Conservation (phyloP, 2,888 invertebrate species). For the Limnephilus auricula region DNA sequence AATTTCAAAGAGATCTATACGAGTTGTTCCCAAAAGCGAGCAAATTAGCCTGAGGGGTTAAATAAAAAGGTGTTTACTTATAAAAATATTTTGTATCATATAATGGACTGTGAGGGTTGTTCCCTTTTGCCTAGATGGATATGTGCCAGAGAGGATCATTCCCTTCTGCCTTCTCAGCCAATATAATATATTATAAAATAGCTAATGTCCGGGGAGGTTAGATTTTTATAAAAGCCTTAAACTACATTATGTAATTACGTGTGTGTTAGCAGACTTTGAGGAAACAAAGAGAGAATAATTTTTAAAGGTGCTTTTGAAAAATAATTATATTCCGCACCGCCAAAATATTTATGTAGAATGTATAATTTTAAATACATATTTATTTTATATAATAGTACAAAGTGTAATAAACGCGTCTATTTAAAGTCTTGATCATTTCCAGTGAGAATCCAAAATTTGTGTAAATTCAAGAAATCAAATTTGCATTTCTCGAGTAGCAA, state of each 20-base stretch:
- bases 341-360: constrained; percentile 11
- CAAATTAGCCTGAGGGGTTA: no score
- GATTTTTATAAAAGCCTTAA: constrained; percentile 24
- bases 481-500: background rate
- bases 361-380: background rate
- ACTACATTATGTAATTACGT: background rate
- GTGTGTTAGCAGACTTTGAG: constrained; percentile 11
- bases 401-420: background rate
- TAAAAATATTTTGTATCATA: background rate
- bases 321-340: constrained; percentile 4
- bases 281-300: background rate
- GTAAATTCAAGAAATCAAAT: background rate
- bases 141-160: background rate
- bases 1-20: no score
- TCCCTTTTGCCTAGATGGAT: background rate
- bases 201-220: background rate
- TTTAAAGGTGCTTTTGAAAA: constrained; percentile 13
- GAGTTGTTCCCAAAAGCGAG: no score
- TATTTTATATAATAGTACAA: constrained; percentile 19
- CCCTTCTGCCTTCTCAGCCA: background rate
- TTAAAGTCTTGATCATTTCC: background rate
- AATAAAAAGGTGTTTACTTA: no score
- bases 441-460: background rate
- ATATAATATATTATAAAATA: background rate
- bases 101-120: background rate